These are phyloP conservation scores for Quadroppia sp. DNA, from an alignment of 2,888 invertebrate genomes.

Conservation along the genomic window DNA sequence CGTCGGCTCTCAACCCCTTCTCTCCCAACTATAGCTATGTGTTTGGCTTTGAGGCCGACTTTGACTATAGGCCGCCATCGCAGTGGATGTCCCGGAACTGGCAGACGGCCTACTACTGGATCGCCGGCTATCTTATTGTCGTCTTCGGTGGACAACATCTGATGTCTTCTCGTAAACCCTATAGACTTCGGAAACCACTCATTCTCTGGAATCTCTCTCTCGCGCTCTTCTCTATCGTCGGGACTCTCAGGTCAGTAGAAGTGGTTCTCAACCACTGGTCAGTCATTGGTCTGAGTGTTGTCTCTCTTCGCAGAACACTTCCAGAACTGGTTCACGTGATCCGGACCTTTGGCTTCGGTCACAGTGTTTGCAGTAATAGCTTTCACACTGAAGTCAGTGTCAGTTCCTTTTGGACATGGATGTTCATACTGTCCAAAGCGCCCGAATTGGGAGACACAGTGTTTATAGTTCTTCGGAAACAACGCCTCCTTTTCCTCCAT, in stretches of 20 bases:
- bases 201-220: conserved; percentile 87
- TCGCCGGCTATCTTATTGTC: conserved; percentile 83
- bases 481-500: conserved; percentile 86
- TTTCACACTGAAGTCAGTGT: conserved; percentile 82
- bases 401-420: conserved; percentile 94
- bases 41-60: conserved; percentile 91
- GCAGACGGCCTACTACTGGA: conserved; percentile 85
- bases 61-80: conserved; percentile 79
- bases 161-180: conserved; percentile 87
- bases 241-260: conserved; percentile 59
- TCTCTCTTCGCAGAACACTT: conserved; percentile 60
- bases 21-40: conserved; percentile 69
- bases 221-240: conserved; percentile 92
- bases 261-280: not conserved
- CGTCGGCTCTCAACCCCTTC: not conserved
- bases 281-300: not conserved
- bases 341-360: conserved; percentile 82
- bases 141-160: conserved; percentile 89
- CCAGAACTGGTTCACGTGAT: conserved; percentile 88
- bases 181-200: conserved; percentile 78
- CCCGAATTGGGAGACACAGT: conserved; percentile 94
- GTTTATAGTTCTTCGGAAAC: conserved; percentile 81
- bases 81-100: conserved; percentile 96
- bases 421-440: conserved; percentile 93
- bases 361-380: conserved; percentile 91